These are phyloP conservation scores for Rhineura floridana DNA, from an alignment of 2,113 vertebrate species.

Conservation along the genomic window DNA sequence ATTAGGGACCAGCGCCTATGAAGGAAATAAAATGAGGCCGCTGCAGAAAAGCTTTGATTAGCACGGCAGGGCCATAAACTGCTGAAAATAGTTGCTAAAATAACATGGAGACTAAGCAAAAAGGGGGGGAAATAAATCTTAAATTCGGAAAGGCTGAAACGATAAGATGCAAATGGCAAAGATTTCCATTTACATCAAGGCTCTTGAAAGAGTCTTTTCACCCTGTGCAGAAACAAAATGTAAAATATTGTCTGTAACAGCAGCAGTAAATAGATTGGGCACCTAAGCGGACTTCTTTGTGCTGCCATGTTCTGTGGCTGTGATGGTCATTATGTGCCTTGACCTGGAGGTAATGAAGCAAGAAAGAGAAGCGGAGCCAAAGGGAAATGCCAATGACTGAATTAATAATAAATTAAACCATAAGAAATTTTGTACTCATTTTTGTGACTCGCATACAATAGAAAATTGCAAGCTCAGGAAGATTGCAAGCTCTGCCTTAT, in stretches of 20 bases:
- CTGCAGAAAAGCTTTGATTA: slow-evolving; percentile 56
- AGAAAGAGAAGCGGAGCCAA: background rate
- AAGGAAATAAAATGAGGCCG: slow-evolving; percentile 51
- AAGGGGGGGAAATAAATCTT: slow-evolving; percentile 30
- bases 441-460: background rate
- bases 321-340: slow-evolving; percentile 20
- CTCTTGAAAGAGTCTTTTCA: slow-evolving; percentile 27
- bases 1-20: slow-evolving; percentile 61
- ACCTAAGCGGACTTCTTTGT: slow-evolving; percentile 2
- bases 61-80: slow-evolving; percentile 43
- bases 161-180: background rate
- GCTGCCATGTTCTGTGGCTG: background rate
- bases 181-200: slow-evolving; percentile 30
- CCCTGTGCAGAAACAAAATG: background rate
- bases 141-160: slow-evolving; percentile 32
- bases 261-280: background rate
- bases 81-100: slow-evolving; percentile 36
- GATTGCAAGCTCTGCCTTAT: no score
- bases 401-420: slow-evolving; percentile 32
- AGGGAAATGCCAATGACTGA: slow-evolving; percentile 11
- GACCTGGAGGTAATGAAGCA: slow-evolving; percentile 35
- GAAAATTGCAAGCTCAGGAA: no score
- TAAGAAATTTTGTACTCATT: slow-evolving; percentile 6
- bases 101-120: slow-evolving; percentile 25
- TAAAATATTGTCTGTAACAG: slow-evolving; percentile 34